Evolutionary conservation across 2,888 invertebrate genomes (phyloP).

Genomic region (Carcina quercana): DNA sequence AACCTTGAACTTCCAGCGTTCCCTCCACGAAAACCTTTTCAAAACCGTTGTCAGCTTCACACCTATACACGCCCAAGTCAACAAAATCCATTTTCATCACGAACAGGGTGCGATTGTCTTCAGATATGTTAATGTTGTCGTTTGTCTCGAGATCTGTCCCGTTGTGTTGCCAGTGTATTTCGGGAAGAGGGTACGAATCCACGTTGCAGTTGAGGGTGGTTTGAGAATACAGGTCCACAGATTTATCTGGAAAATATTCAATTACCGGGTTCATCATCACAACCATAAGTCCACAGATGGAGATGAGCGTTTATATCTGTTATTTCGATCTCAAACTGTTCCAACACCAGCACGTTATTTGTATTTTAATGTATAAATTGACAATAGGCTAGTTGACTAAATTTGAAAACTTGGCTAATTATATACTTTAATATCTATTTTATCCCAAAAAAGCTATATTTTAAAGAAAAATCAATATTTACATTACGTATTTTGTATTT

Average conservation of each 20-base stretch:
- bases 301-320: no score
- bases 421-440: no score
- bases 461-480: no score
- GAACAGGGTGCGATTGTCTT: constrained; percentile 29
- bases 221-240: constrained; percentile 40
- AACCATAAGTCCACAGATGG: no score
- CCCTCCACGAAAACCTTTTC: constrained; percentile 38
- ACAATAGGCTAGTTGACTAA: no score
- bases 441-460: no score
- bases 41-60: constrained; percentile 65
- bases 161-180: constrained; percentile 46
- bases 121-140: constrained; percentile 26
- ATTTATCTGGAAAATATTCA: constrained; percentile 38
- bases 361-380: no score
- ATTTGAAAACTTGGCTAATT: no score
- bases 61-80: constrained; percentile 64
- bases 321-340: no score
- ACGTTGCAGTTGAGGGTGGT: constrained; percentile 35
- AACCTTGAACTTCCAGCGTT: constrained; percentile 35
- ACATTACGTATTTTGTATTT: no score
- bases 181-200: constrained; percentile 34
- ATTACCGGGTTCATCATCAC: no score
- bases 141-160: constrained; percentile 26
- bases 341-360: no score
- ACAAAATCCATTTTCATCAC: constrained; percentile 40